Conservation (phyloP, 2,888 invertebrate species). For the Athalia cordata region DNA sequence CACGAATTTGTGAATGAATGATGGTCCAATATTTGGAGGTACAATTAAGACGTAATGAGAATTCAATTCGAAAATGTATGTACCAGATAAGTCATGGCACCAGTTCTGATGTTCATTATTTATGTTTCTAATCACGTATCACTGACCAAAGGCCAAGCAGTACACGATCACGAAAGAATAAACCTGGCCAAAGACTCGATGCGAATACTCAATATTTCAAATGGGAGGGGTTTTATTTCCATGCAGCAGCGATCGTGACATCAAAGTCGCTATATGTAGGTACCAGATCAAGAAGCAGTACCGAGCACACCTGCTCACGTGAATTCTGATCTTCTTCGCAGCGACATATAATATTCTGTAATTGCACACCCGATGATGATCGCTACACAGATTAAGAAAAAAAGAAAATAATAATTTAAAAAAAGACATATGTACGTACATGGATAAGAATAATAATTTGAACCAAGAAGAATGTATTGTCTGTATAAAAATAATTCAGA, state of each 20-base stretch:
- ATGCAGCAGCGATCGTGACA: neutral
- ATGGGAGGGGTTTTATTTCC: conserved; percentile 22
- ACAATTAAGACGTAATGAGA: no score
- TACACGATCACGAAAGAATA: conserved; percentile 26
- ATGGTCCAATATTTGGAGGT: no score
- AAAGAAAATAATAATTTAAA: neutral
- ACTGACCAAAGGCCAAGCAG: conserved; percentile 31
- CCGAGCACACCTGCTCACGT: conserved; percentile 6
- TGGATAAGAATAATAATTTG: neutral
- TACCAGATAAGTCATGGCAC: neutral
- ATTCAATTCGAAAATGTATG: neutral
- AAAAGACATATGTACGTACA: neutral
- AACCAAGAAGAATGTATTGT: no score
- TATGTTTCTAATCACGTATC: conserved; percentile 36
- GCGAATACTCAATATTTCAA: conserved; percentile 29
- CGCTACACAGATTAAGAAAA: no score
- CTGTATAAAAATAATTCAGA: no score
- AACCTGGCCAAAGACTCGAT: conserved; percentile 21
- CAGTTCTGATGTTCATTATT: conserved; percentile 20
- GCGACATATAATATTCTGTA: neutral
- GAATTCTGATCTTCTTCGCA: neutral
- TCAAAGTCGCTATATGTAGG: neutral
- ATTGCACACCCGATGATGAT: no score
- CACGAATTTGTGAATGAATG: no score
- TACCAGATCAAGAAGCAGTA: neutral